Base-by-base conservation (phyloP, 2,797 vertebrate species). In the Dicrostonyx torquatus region DNA sequence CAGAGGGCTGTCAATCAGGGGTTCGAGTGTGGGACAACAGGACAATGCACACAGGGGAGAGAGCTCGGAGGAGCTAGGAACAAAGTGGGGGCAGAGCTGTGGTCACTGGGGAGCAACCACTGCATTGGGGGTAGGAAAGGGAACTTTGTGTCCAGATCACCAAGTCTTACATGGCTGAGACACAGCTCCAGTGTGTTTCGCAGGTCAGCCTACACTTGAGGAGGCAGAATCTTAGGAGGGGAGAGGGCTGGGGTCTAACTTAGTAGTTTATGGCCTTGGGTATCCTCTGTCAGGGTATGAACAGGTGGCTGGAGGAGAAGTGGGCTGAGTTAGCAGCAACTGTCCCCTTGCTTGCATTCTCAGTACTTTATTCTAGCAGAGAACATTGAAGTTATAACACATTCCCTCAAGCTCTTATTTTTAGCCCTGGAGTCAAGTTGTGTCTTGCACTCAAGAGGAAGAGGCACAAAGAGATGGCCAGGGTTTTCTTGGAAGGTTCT, bases 361-460 rank as follows among this genome's bases (percentile, higher is more conserved):
- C 80, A 78, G 26, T 60, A 62, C 34, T 90, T 53, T n/a, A 20
- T 45, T n/a, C 62, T 66, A 93, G 87, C 70, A 53, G 78, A 93
- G 90, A 84, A 89, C 70, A 88, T 15, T 75, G 66, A 58, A 78
- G 90, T 75, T 68, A 72, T 14, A 34, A 14, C 34, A 83, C 37
- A 72, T 90, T 86, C 55, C 66, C 37, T 20, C 20, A 68, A 70
- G 43, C 45, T 31, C 37, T 92, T 93, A 60, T 64, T 91, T 72
- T 29, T 34, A 76, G 64, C 31, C 58, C 68, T 92, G 40, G 68
- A 40, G 76, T 37, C 31, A 9, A 26, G 2, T 6, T 26, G 29
- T 64, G 37, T 55, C 31, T 64, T 43, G 12, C 1, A 43, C 5
- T 53, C 66, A 34, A 34, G 24, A 68, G 75, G 31, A 83, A 37